Percentiles rank a stretch among this genome's conserved stretches.
Conservation (phyloP, 2,888 invertebrate species). For the Morpho helenor region DNA sequence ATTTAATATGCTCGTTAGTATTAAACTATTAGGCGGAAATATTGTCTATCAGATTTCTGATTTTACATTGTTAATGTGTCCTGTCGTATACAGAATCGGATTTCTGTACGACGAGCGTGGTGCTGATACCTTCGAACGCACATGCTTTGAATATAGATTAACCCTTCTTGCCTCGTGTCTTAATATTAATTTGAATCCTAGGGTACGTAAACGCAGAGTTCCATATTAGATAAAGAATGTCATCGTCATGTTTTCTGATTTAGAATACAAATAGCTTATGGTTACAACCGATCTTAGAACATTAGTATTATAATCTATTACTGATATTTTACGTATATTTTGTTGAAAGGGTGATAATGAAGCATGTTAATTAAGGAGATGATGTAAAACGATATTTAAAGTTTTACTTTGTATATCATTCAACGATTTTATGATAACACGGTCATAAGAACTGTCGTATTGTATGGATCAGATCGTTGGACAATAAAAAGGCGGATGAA, state of each 20-base stretch:
- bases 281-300: conserved; percentile 22
- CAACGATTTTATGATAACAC: too few relatives aligned
- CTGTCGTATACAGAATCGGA: conserved; percentile 14
- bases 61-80: conserved; percentile 10
- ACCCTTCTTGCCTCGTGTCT: conserved; percentile 29
- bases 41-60: conserved; percentile 2
- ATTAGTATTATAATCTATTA: conserved; percentile 3
- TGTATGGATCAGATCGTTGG: too few relatives aligned
- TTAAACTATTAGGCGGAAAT: background rate
- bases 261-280: conserved; percentile 32
- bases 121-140: conserved; percentile 36
- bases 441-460: too few relatives aligned
- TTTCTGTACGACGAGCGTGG: conserved; percentile 34
- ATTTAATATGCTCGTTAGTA: too few relatives aligned
- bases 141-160: conserved; percentile 42
- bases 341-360: too few relatives aligned
- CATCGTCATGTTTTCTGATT: conserved; percentile 24
- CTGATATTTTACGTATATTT: too few relatives aligned
- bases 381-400: too few relatives aligned
- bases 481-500: too few relatives aligned
- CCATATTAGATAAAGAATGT: conserved; percentile 16
- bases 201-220: conserved; percentile 23
- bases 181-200: conserved; percentile 36
- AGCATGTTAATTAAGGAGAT: too few relatives aligned
- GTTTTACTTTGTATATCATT: too few relatives aligned